Base-by-base conservation (phyloP, 2,797 vertebrate genomes). In the Tadarida brasiliensis region DNA sequence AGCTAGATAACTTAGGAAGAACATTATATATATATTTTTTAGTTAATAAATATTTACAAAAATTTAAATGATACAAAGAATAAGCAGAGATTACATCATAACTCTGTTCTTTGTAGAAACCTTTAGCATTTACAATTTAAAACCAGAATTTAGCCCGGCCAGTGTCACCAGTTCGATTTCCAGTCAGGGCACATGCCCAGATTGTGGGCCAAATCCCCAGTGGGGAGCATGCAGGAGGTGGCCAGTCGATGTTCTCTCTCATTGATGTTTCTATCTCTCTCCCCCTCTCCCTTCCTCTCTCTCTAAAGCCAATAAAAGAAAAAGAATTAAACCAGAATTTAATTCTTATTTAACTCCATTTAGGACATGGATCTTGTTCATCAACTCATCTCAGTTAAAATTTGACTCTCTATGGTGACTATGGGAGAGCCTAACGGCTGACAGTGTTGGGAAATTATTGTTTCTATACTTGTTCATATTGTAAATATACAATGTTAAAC, bases 331-430 rank as follows among this genome's bases (percentile, higher is more conserved):
- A 67, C n/a, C 76, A 59, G 59, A 57, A 78, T 83, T 91, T 67
- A 88, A 94, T 71, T 82, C 70, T 87, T 70, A 76, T 12, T 84
- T 83, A 44, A 77, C 59, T 95, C 47, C n/a, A 59, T 90, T 76
- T 93, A 93, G 35, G 20, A 80, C 19, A 1, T 71, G 33, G 11
- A 20, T 74, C 39, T 71, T 87, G 39, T 56, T 59, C 63, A 82
- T 81, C 54, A 19, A 24, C 30, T 87, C 51, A 33, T 16, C 17
- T 83, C 16, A 9, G 30, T 49, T 87, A 35, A 90, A 83, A 78
- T 74, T 35, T 73, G n/a, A 20, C 44, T 61, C 51, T 49, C 56
- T 47, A 1, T 67, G 5, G 39, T 68, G 54, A 81, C 59, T 61
- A 0, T 51, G 28, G 17, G 3, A 76, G 39, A 82, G 70, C 71